These are phyloP conservation scores for Idris sp. DNA, from an alignment of 1,140 invertebrate species.

Conservation along the genomic window DNA sequence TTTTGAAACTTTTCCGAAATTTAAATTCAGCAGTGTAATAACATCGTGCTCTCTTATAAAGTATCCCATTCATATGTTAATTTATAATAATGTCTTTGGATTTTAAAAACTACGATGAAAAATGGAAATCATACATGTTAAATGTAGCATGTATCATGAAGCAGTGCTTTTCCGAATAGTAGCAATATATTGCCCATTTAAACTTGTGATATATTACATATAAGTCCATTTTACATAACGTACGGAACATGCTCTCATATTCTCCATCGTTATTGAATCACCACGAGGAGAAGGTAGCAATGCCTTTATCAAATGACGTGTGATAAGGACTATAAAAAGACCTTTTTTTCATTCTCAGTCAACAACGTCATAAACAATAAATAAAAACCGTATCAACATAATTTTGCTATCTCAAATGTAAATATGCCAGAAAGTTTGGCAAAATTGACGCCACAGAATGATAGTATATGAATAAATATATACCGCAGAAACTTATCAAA, in stretches of 20 bases:
- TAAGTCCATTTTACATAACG: conserved; percentile 60
- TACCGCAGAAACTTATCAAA: conserved; percentile 11
- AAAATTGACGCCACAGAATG: conserved; percentile 22
- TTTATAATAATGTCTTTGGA: conserved; percentile 56
- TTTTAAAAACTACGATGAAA: conserved; percentile 54
- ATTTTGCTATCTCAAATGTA: conserved; percentile 55
- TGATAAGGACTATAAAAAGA: conserved; percentile 47
- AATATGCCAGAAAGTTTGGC: conserved; percentile 33
- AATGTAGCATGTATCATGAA: conserved; percentile 62
- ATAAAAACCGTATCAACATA: conserved; percentile 36
- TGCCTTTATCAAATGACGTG: conserved; percentile 47
- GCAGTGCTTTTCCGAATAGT: conserved; percentile 59
- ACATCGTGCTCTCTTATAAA: conserved; percentile 23
- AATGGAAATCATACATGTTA: conserved; percentile 61
- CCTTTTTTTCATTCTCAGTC: conserved; percentile 25
- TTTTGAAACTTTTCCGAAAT: conserved; percentile 32
- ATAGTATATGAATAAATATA: conserved; percentile 14
- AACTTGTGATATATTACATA: conserved; percentile 57
- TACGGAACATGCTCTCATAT: conserved; percentile 54
- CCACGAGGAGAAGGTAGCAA: conserved; percentile 20
- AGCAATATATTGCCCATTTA: conserved; percentile 63
- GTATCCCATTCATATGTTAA: conserved; percentile 56
- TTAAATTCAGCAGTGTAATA: conserved; percentile 37
- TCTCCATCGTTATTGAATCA: conserved; percentile 59
- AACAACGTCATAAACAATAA: conserved; percentile 51